Evolutionary conservation across 2,113 vertebrate genomes (phyloP), one percentile per base, ranked within the genome.

Genomic region (Eolophus roseicapilla): DNA sequence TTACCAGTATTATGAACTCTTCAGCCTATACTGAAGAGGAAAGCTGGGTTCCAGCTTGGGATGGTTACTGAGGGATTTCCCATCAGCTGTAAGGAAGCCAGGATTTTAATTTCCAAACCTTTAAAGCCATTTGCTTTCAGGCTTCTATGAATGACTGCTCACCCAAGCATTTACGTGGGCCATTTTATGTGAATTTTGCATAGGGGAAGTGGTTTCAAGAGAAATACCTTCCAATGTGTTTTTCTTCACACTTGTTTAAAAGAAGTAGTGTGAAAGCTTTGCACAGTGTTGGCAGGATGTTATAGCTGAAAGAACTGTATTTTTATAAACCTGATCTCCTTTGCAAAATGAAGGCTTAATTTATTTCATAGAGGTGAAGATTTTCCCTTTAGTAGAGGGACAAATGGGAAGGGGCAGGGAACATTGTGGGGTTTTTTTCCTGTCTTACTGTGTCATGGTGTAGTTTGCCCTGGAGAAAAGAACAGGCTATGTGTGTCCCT

Each of bases 381-480:
- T 90, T 88, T 90, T 90, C 41, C 46, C 13, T 62, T 86, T 43
- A 78, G 39, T 18, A 50, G 19, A 8, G 16, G 19, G 71, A 29
- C 44, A 67, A 46, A 57, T 9, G 60, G 44, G 41, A 91, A 50
- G 17, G 21, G 62, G 25, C 39, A 69, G 23, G 24, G 44, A 65
- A 59, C 16, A 14, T 3, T 43, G 37, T 3, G 1, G 2, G 21
- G 0, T 3, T 70, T 37, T 39, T 81, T 46, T 41, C 19, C 16
- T 49, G 24, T n/a, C 52, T 50, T 59, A 21, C 27, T 57, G 8
- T 52, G 27, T 65, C 28, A 29, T 43, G 13, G 1, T 21, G 6
- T 37, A 49, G 33, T 73, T 91, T 62, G 13, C 25, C n/a, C 28
- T 73, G 41, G 31, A 85, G 52, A 5, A 88, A 70, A 59, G 28